A percentile compares a stretch with the other conserved stretches of the same genome.
These are phyloP conservation scores for Camelus bactrianus DNA, from an alignment of 2,113 vertebrate genomes.

Conservation along the genomic window DNA sequence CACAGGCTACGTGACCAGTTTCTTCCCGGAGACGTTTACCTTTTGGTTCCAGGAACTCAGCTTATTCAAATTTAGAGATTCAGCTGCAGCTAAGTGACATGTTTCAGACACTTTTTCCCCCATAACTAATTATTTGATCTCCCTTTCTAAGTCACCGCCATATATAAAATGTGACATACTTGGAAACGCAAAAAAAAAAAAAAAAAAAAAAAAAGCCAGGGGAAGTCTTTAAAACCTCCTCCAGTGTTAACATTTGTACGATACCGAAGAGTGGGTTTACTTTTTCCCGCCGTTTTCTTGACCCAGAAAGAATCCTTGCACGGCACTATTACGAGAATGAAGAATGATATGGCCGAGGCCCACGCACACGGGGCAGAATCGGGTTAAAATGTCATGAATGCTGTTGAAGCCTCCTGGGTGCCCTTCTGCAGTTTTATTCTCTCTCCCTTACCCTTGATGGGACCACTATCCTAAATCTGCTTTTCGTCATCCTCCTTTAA, in stretches of 20 bases:
- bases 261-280: background rate
- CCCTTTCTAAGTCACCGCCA: background rate
- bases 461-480: background rate
- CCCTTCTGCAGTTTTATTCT: too few relatives aligned
- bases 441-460: too few relatives aligned
- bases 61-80: background rate
- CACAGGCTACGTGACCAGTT: background rate
- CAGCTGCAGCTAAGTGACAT: background rate
- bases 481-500: background rate
- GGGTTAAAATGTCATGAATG: background rate
- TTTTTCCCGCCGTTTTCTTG: too few relatives aligned
- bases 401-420: background rate
- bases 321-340: background rate
- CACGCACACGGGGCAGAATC: rapidly evolving
- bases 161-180: background rate
- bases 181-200: background rate
- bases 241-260: background rate
- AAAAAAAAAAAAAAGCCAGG: too few relatives aligned
- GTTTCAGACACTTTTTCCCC: background rate
- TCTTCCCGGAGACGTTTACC: background rate
- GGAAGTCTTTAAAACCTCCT: background rate
- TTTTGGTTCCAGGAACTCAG: background rate
- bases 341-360: background rate
- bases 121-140: background rate
- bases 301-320: background rate